These are phyloP conservation scores for Xiphydria camelus DNA, from an alignment of 2,888 invertebrate genomes.

Conservation along the genomic window DNA sequence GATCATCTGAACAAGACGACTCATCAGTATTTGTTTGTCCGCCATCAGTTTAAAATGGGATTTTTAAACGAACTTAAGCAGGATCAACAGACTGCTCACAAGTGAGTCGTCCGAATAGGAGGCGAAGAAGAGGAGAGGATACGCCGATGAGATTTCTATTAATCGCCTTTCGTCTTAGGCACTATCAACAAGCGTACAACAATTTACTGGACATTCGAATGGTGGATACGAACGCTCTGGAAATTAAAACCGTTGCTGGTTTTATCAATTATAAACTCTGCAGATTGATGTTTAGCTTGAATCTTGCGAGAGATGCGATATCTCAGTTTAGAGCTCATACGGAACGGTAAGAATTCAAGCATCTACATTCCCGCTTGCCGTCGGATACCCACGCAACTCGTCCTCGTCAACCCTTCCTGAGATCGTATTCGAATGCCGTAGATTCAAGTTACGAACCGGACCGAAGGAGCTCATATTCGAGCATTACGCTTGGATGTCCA, in stretches of 20 bases:
- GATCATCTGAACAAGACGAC: slow-evolving; percentile 89
- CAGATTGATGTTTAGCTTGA: slow-evolving; percentile 83
- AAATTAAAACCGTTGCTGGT: slow-evolving; percentile 93
- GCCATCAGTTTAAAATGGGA: slow-evolving; percentile 97
- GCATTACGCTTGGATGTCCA: slow-evolving; percentile 93
- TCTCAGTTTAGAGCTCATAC: slow-evolving; percentile 91
- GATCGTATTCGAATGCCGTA: slow-evolving; percentile 19
- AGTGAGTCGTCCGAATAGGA: no score
- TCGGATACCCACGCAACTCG: no score
- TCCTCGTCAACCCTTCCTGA: no score
- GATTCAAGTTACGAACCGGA: slow-evolving; percentile 79
- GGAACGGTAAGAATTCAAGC: slow-evolving; percentile 69
- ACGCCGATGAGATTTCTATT: background rate
- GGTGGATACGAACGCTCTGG: slow-evolving; percentile 87
- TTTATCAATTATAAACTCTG: slow-evolving; percentile 96
- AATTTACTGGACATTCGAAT: slow-evolving; percentile 86
- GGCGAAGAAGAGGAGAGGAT: background rate
- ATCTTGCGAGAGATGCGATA: slow-evolving; percentile 91
- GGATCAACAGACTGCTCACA: slow-evolving; percentile 83
- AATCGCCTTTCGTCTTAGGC: slow-evolving; percentile 59
- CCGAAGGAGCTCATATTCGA: slow-evolving; percentile 88
- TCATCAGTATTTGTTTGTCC: slow-evolving; percentile 88
- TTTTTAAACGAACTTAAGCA: slow-evolving; percentile 93
- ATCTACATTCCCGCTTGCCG: no score
- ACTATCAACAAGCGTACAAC: slow-evolving; percentile 87